Percentiles rank a stretch among this genome's conserved stretches.
Evolutionary conservation across 1,140 invertebrate species (phyloP).

Genomic region (Littorina saxatilis): DNA sequence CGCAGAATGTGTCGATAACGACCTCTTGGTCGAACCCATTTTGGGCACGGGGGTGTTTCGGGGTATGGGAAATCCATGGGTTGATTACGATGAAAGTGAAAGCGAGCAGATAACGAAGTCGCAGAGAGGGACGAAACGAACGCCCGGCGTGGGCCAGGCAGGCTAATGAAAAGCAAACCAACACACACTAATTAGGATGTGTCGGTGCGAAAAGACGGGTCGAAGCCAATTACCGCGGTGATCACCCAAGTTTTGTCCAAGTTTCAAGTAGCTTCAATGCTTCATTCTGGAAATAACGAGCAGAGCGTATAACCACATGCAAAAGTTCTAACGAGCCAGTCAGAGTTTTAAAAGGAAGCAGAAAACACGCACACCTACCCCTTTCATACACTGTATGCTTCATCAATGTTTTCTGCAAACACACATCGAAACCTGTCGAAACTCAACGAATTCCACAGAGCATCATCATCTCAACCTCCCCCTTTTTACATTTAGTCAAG

Average conservation of each 20-base stretch:
- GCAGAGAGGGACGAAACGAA: not conserved
- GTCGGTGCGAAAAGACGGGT: conserved; percentile 12
- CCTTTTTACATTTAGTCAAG: no score
- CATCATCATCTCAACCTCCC: no score
- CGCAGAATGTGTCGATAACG: conserved; percentile 21
- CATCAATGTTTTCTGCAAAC: no score
- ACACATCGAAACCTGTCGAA: no score
- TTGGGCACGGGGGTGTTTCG: not conserved
- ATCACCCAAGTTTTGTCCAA: not conserved
- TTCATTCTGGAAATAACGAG: no score
- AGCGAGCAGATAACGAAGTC: conserved; percentile 2
- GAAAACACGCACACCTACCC: no score
- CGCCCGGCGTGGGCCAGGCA: not conserved
- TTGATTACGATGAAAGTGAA: conserved; percentile 14
- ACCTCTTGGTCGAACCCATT: conserved; percentile 9
- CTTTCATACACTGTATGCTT: no score
- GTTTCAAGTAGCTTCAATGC: no score
- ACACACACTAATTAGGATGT: conserved; percentile 3
- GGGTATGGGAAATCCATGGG: conserved; percentile 18
- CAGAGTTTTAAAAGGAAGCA: no score
- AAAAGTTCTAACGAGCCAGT: no score
- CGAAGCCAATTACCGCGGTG: conserved; percentile 3
- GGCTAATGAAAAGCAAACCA: not conserved
- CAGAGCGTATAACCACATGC: no score
- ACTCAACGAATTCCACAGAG: no score